Evolutionary conservation across 2,113 vertebrate genomes (phyloP).

Genomic region (Athene noctua): DNA sequence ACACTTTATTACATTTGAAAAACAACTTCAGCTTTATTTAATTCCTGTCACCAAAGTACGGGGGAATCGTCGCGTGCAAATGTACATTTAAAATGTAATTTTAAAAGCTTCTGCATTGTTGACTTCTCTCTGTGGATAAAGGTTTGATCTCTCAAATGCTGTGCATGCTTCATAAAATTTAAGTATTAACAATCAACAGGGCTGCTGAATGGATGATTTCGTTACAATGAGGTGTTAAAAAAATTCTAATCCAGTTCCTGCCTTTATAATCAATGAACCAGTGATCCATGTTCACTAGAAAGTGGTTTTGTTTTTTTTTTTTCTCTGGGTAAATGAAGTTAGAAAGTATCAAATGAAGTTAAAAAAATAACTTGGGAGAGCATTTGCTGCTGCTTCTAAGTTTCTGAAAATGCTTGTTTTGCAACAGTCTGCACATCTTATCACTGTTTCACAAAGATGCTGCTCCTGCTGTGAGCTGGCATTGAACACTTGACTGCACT

Average conservation of each 20-base stretch:
- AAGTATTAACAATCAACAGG: background rate
- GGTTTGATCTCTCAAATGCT: background rate
- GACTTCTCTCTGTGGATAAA: background rate
- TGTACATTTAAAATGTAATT: background rate
- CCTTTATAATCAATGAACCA: background rate
- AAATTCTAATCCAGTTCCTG: background rate
- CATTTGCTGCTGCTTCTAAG: background rate
- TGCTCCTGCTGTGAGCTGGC: background rate
- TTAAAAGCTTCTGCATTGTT: background rate
- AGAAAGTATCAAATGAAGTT: background rate
- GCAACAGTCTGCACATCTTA: background rate
- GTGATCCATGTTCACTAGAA: accelerated
- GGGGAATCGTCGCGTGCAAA: background rate
- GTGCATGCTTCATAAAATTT: background rate
- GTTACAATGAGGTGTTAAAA: background rate
- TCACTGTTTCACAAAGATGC: background rate
- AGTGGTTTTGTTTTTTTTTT: background rate
- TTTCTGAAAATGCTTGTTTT: background rate
- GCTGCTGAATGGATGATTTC: background rate
- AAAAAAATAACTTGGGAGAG: background rate
- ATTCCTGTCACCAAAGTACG: background rate
- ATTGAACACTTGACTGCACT: accelerated
- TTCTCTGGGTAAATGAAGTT: background rate
- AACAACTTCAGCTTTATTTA: background rate
- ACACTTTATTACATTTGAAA: background rate